Conservation (phyloP, 2,113 vertebrate genomes). For the Otocyon megalotis region DNA sequence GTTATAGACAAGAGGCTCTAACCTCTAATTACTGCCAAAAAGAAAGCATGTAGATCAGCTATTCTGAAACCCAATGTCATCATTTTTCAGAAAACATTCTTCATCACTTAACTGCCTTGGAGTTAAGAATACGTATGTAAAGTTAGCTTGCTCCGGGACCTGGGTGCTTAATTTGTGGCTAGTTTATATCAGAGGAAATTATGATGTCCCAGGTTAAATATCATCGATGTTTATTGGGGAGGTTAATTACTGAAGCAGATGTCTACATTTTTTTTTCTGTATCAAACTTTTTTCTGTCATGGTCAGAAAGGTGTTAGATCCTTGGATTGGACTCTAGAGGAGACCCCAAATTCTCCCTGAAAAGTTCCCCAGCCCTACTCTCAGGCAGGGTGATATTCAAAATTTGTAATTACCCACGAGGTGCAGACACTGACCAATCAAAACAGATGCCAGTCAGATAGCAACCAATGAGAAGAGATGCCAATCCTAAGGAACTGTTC, state of each 20-base stretch:
- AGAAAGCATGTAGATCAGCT: background rate
- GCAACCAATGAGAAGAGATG: background rate
- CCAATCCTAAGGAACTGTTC: background rate
- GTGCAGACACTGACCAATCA: background rate
- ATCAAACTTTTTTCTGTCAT: background rate
- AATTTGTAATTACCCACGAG: background rate
- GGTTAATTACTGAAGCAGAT: background rate
- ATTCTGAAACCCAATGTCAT: background rate
- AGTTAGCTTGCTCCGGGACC: background rate
- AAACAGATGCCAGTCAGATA: fast-evolving
- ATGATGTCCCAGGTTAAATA: background rate
- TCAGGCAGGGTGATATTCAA: background rate
- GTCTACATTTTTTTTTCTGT: background rate
- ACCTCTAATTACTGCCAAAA: background rate
- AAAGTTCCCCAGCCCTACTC: background rate
- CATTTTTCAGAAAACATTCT: slow-evolving; percentile 34
- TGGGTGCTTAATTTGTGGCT: background rate
- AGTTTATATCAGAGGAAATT: background rate
- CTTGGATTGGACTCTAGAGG: background rate
- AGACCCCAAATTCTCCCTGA: background rate
- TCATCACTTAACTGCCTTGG: background rate
- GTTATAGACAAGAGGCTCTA: background rate
- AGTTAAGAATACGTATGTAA: background rate
- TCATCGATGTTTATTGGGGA: background rate
- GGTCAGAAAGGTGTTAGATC: background rate